Evolutionary conservation across 2,797 vertebrate species (phyloP), one percentile per base, ranked within the genome.

Genomic region (Darevskia nairensis): DNA sequence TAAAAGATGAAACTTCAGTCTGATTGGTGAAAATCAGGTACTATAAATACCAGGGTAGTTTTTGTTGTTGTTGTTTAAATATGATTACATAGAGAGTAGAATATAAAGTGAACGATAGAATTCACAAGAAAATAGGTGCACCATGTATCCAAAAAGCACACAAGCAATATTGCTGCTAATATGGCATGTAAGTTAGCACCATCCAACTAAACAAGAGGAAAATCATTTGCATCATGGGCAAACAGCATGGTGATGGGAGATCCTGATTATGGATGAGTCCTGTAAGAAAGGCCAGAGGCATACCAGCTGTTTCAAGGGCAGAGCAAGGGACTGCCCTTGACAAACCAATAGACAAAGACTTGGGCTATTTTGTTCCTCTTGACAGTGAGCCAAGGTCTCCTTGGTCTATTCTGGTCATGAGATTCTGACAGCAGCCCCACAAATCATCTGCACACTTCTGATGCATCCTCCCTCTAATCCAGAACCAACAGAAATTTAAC

Each of bases 221-320:
- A 91, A 82, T 39, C 0, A 80, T 46, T 84, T 1, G 1, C 27
- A 35, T 87, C 64, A 0, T 0, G 81, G 88, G 85, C 85, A 72
- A 75, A 82, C 90, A 87, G 91, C 0, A 0, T 35, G 32, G 75
- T 41, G 79, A 76, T 77, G 86, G 75, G 85, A 90, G 69, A 50
- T 0, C 0, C 64, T 86, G 89, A 85, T 78, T 93, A 93, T 6
- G 0, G 84, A 91, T 93, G 92, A 90, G 81, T 90, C 94, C 91
- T 0, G 0, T 80, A 87, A 93, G 35, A 90, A 87, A 66, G 74
- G 90, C 94, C 91, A 84, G 88, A 78, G 89, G 93, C 93, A 8
- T 71, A 85, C 89, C 94, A 95, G 94, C 93, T 96, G 95, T 95
- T 95, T 72, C 94, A 94, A 91, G 84, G 93, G 93, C 87, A 92